These are phyloP conservation scores for Drosophila setosimentum DNA, from an alignment of 2,888 invertebrate genomes.

Conservation along the genomic window DNA sequence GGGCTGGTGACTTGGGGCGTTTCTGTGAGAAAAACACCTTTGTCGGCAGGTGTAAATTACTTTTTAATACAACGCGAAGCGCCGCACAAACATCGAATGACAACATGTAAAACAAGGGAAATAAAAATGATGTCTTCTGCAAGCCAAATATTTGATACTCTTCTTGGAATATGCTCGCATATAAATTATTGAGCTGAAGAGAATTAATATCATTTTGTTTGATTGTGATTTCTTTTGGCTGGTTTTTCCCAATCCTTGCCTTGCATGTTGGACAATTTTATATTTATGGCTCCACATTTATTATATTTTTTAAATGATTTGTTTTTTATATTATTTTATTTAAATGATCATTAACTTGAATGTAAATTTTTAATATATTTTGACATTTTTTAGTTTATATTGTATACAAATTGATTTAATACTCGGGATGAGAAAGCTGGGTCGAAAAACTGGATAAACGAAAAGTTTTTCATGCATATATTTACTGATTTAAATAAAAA, in stretches of 20 bases:
- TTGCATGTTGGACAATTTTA: neutral
- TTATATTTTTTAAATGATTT: neutral
- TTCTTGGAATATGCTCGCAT: neutral
- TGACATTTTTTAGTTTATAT: fast-evolving
- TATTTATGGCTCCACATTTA: neutral
- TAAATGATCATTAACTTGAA: neutral
- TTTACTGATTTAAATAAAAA: neutral
- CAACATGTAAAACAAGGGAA: slow-evolving; percentile 33
- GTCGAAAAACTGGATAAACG: too few species aligned
- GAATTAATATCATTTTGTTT: neutral
- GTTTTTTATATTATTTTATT: neutral
- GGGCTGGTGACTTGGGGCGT: slow-evolving; percentile 30
- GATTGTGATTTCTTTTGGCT: fast-evolving
- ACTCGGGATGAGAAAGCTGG: too few species aligned
- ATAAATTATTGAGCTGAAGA: fast-evolving
- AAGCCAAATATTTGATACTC: neutral
- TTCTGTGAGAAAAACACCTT: slow-evolving; percentile 62
- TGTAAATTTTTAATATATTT: neutral
- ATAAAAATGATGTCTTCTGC: neutral
- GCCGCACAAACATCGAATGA: slow-evolving; percentile 41
- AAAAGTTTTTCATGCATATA: neutral
- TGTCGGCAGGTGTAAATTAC: slow-evolving; percentile 75
- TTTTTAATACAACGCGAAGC: slow-evolving; percentile 68
- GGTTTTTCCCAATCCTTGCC: neutral
- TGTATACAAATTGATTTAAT: neutral